Evolutionary conservation across 2,888 invertebrate species (phyloP).

Genomic region (Cryptocheilus praepositus): DNA sequence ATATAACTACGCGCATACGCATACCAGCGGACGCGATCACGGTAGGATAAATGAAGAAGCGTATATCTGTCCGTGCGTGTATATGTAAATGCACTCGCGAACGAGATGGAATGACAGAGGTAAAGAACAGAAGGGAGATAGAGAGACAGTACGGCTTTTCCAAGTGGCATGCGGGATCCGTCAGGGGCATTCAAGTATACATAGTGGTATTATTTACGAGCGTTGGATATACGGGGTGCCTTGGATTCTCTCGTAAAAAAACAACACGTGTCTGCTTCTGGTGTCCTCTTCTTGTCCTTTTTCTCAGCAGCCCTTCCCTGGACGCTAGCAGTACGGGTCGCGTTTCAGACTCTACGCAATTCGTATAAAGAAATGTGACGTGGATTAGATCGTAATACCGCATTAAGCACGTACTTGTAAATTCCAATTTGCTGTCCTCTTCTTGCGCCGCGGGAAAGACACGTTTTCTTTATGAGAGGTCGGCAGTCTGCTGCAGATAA

Average conservation of each 20-base stretch:
- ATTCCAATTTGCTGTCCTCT: too few relatives aligned
- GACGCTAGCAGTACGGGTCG: neutral
- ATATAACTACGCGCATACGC: slow-evolving; percentile 5
- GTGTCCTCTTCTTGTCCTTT: slow-evolving; percentile 17
- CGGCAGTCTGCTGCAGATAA: too few relatives aligned
- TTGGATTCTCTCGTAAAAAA: slow-evolving; percentile 54
- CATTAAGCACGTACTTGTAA: too few relatives aligned
- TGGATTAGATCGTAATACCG: too few relatives aligned
- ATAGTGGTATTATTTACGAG: slow-evolving; percentile 72
- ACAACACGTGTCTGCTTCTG: slow-evolving; percentile 49
- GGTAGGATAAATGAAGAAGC: slow-evolving; percentile 16
- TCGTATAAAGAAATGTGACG: too few relatives aligned
- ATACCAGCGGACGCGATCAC: slow-evolving; percentile 37
- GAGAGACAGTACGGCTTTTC: slow-evolving; percentile 34
- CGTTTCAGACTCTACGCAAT: too few relatives aligned
- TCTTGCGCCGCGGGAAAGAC: too few relatives aligned
- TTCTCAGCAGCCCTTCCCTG: neutral
- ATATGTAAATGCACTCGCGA: slow-evolving; percentile 33
- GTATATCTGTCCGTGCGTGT: slow-evolving; percentile 20
- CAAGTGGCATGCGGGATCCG: slow-evolving; percentile 70
- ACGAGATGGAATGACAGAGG: too few relatives aligned
- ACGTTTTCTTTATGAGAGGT: too few relatives aligned
- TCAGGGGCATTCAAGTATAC: slow-evolving; percentile 72
- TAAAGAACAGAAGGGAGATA: neutral
- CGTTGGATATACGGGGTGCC: slow-evolving; percentile 60